These are phyloP conservation scores for Capitella teleta DNA, from an alignment of 1,140 invertebrate species.

Conservation along the genomic window DNA sequence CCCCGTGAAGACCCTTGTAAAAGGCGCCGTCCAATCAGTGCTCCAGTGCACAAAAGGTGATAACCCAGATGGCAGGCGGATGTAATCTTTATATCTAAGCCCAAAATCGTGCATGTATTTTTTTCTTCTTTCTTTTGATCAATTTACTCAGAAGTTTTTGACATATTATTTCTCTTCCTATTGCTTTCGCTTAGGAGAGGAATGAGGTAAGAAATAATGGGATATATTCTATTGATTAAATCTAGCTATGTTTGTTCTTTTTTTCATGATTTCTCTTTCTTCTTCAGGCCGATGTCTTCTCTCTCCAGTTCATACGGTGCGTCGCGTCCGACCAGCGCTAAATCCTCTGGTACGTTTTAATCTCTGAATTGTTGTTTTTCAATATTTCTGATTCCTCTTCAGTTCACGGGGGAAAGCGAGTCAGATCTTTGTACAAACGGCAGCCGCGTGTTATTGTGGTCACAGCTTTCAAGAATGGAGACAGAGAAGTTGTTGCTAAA, in stretches of 20 bases:
- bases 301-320: not conserved
- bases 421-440: conserved; percentile 25
- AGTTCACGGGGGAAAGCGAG: conserved; percentile 5
- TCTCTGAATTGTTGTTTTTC: not conserved
- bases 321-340: not conserved
- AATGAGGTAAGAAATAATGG: too few relatives aligned
- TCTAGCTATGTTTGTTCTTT: too few relatives aligned
- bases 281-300: too few relatives aligned
- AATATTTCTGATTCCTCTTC: not conserved
- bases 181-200: too few relatives aligned
- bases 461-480: conserved; percentile 34
- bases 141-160: too few relatives aligned
- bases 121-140: too few relatives aligned
- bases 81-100: not conserved
- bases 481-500: conserved; percentile 22
- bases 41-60: conserved; percentile 19
- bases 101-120: not conserved
- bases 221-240: too few relatives aligned
- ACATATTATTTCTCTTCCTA: too few relatives aligned
- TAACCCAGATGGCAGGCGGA: too few relatives aligned
- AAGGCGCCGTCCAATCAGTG: conserved; percentile 19
- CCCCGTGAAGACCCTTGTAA: conserved; percentile 16
- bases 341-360: not conserved
- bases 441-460: conserved; percentile 30
- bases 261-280: too few relatives aligned